Base-by-base conservation (phyloP, 2,113 vertebrate species). In the Archocentrus centrarchus region DNA sequence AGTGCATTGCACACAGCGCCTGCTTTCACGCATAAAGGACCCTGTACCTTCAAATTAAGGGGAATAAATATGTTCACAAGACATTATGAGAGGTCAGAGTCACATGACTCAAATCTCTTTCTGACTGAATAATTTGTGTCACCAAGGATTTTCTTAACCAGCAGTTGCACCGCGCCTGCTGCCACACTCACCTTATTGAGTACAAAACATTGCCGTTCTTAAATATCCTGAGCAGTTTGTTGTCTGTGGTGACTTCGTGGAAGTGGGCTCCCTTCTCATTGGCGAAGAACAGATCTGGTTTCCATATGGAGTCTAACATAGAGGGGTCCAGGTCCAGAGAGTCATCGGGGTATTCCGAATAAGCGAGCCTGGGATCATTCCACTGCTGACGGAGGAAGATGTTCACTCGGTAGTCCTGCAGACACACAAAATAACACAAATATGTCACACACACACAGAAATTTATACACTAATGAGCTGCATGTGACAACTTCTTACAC, bases 231-330 rank as follows among this genome's bases (percentile, higher is more conserved):
- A 99, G 91, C 78, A 99, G 89, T 30, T 99, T 99, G 92, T 99
- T 99, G 87, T 99, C 98, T 39, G 98, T 99, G 11, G 98, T 99
- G 76, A 99, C 97, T 93, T 99, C 98, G 1, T 99, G 98, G 90
- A 99, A 99, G 87, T 99, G 98, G 37, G 98, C 98, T 55, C 98
- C 98, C 88, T 99, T 99, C 94, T 99, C 98, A 59, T 99, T 99
- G 87, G 98, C 98, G 88, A 99, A 99, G 90, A 99, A 99, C 82
- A 99, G 93, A 87, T 99, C 98, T 8, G 98, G 98, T 93, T 99
- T 99, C 98, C 98, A 99, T 77, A 99, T 99, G 77, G 97, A 99
- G 92, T 99, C 98, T 88, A 99, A 77, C 98, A 99, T 99, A 39
- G 98, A 99, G 5, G 98, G 98, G 92, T 99, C 98, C 82, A 99